Evolutionary conservation across 2,888 invertebrate genomes (phyloP).

Genomic region (Julus scanicus): DNA sequence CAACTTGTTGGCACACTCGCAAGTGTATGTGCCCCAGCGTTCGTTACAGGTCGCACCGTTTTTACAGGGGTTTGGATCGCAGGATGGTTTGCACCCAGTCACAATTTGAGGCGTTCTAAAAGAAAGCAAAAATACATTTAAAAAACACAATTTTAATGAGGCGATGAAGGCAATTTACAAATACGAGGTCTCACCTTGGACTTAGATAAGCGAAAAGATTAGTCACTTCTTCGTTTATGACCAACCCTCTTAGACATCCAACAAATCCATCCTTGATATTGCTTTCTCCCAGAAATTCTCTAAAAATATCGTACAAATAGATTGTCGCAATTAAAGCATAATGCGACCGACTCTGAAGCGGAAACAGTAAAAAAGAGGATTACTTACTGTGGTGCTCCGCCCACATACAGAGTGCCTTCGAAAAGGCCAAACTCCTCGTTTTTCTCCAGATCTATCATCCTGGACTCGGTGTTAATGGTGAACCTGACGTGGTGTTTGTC

Average conservation of each 20-base stretch:
- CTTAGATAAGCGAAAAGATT: constrained; percentile 92
- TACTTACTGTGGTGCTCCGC: constrained; percentile 88
- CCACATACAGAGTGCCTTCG: constrained; percentile 89
- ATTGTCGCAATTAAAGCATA: neutral
- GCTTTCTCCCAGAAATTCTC: constrained; percentile 82
- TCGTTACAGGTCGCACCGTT: constrained; percentile 90
- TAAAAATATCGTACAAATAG: constrained; percentile 64
- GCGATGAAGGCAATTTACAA: neutral
- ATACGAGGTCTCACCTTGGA: constrained; percentile 60
- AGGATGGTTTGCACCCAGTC: constrained; percentile 92
- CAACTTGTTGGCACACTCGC: constrained; percentile 92
- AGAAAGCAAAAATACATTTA: neutral
- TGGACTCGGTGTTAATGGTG: constrained; percentile 89
- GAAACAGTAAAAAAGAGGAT: constrained; percentile 61
- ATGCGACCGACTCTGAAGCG: neutral
- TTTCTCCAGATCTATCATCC: constrained; percentile 84
- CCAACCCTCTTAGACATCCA: constrained; percentile 91
- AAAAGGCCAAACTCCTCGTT: constrained; percentile 93
- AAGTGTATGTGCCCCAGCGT: constrained; percentile 91
- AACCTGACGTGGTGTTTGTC: constrained; percentile 92
- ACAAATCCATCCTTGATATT: constrained; percentile 89
- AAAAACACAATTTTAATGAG: neutral
- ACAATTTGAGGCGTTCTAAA: constrained; percentile 81
- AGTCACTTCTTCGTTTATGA: constrained; percentile 89
- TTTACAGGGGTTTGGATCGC: constrained; percentile 92